Evolutionary conservation across 2,113 vertebrate genomes (phyloP).

Genomic region (Malurus melanocephalus): DNA sequence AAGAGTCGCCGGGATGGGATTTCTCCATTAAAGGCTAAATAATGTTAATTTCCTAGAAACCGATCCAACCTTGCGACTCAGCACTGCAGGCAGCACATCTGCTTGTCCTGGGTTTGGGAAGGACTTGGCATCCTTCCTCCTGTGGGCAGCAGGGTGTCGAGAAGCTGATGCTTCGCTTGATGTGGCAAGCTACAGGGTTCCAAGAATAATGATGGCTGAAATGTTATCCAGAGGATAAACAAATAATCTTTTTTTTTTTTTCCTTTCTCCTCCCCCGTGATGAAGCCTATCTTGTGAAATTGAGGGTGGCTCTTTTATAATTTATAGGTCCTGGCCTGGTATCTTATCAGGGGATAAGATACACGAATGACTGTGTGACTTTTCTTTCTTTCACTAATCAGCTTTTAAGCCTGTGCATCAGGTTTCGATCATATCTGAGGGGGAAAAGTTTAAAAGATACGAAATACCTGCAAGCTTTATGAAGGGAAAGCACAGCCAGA

Average conservation of each 20-base stretch:
- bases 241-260: neutral
- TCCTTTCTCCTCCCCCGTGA: neutral
- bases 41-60: constrained; percentile 53
- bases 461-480: neutral
- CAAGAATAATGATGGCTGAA: constrained; percentile 32
- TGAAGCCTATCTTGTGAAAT: neutral
- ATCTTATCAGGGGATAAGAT: neutral
- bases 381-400: neutral
- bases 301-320: neutral
- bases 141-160: constrained; percentile 50
- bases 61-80: constrained; percentile 31
- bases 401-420: neutral
- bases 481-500: neutral
- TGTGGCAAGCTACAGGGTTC: constrained; percentile 44
- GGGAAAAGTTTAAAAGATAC: neutral
- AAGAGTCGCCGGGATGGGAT: neutral
- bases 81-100: constrained; percentile 62
- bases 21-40: constrained; percentile 46
- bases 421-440: neutral
- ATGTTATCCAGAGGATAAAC: constrained; percentile 17
- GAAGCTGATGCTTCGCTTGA: constrained; percentile 51
- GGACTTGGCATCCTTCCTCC: constrained; percentile 46
- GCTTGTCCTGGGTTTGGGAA: constrained; percentile 39
- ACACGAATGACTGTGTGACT: too few species aligned
- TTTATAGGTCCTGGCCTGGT: neutral